A percentile compares a stretch with the other conserved stretches of the same genome.
Evolutionary conservation across 2,113 vertebrate genomes (phyloP).

Genomic region (Harpagus bidentatus): DNA sequence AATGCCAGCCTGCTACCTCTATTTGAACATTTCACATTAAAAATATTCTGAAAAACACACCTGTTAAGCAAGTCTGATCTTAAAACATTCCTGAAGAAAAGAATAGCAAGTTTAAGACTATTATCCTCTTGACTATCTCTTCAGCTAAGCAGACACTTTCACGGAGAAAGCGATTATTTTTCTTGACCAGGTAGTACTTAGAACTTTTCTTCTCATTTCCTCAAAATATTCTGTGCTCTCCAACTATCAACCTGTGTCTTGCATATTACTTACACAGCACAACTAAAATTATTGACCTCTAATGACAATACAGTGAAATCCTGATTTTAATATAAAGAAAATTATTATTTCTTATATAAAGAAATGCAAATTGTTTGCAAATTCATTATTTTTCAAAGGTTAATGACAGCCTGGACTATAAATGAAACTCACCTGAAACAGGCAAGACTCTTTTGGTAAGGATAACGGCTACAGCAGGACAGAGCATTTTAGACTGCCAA

Average conservation of each 20-base stretch:
- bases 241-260: not conserved
- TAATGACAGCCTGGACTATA: not conserved
- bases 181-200: not conserved
- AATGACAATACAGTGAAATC: not conserved
- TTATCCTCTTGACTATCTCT: not conserved
- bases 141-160: not conserved
- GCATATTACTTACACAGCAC: not conserved
- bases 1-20: not conserved
- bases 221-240: not conserved
- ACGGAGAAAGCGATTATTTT: not conserved
- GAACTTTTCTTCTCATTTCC: not conserved
- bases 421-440: not conserved
- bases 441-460: not conserved
- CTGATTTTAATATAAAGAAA: not conserved
- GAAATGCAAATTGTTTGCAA: not conserved
- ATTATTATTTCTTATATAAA: too few relatives aligned
- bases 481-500: not conserved
- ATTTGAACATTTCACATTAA: not conserved
- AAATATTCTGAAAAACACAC: not conserved
- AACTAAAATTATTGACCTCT: not conserved
- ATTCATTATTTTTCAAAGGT: not conserved
- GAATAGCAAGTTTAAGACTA: not conserved
- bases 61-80: not conserved
- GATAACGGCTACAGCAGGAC: not conserved
- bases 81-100: not conserved